Evolutionary conservation across 2,797 vertebrate genomes (phyloP).

Genomic region (Linurgus olivaceus): DNA sequence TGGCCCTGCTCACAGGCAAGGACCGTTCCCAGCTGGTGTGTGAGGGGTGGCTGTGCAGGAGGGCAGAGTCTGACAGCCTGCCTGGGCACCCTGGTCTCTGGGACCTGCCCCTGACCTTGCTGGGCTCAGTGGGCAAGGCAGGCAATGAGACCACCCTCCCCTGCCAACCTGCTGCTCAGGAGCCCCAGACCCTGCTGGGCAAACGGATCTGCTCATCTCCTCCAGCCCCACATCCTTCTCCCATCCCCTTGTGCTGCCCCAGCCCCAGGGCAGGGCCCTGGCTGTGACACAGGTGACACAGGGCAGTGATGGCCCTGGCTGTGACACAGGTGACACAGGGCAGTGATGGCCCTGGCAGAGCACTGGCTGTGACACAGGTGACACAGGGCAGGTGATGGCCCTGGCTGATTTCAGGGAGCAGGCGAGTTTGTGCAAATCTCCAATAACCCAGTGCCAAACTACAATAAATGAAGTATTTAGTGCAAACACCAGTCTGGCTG

Average conservation of each 20-base stretch:
- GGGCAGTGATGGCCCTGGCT: too few relatives aligned
- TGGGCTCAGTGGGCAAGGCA: accelerated
- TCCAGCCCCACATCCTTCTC: neutral
- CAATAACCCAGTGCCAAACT: too few relatives aligned
- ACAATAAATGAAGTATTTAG: too few relatives aligned
- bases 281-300: too few relatives aligned
- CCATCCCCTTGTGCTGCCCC: neutral
- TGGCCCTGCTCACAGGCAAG: neutral
- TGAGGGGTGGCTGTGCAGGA: neutral
- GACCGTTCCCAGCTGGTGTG: accelerated
- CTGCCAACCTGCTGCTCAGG: neutral
- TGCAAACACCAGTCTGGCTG: too few relatives aligned
- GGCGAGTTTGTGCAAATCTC: too few relatives aligned
- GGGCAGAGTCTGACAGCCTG: neutral
- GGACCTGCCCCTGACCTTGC: neutral
- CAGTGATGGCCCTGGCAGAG: too few relatives aligned
- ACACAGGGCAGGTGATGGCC: neutral
- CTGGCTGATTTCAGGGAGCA: too few relatives aligned
- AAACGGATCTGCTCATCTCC: neutral
- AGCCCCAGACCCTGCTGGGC: neutral
- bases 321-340: too few relatives aligned
- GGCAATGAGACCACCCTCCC: neutral
- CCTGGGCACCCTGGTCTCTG: neutral
- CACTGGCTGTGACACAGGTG: neutral
- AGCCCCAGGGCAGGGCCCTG: neutral